Conservation (phyloP, 2,888 invertebrate genomes). For the Mesochorus sp. region DNA sequence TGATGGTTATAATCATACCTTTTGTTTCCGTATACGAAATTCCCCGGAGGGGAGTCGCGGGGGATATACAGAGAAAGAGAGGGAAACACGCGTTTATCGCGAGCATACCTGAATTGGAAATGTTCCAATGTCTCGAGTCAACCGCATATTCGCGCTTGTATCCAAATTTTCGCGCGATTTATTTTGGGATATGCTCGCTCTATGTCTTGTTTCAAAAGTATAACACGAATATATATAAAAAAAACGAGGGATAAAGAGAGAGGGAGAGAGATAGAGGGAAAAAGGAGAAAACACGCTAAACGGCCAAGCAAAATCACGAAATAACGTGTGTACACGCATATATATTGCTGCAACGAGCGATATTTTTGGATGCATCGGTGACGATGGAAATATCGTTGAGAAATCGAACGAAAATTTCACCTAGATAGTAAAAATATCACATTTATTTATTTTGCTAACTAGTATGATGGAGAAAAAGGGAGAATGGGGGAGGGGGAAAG, state of each 20-base stretch:
- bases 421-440: too few relatives aligned
- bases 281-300: conserved; percentile 13
- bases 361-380: conserved; percentile 50
- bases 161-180: conserved; percentile 67
- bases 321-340: background rate
- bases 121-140: conserved; percentile 62
- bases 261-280: background rate
- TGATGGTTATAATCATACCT: conserved; percentile 28
- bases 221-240: background rate
- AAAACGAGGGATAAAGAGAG: background rate
- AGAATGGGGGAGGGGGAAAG: too few relatives aligned
- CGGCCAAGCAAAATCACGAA: background rate
- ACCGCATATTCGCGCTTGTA: conserved; percentile 49
- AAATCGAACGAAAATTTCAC: background rate
- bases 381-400: conserved; percentile 31
- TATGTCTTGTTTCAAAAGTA: conserved; percentile 56
- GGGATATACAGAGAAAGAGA: conserved; percentile 12
- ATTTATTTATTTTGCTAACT: too few relatives aligned
- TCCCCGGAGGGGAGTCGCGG: background rate
- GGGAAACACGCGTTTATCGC: conserved; percentile 45
- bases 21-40: conserved; percentile 6
- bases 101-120: conserved; percentile 64
- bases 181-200: conserved; percentile 70
- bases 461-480: too few relatives aligned
- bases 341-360: conserved; percentile 29